phyloP scores from a whole-genome alignment of 30 jellyfish, hydroid and myxozoan genomes.

The Mastigias papua region DNA sequence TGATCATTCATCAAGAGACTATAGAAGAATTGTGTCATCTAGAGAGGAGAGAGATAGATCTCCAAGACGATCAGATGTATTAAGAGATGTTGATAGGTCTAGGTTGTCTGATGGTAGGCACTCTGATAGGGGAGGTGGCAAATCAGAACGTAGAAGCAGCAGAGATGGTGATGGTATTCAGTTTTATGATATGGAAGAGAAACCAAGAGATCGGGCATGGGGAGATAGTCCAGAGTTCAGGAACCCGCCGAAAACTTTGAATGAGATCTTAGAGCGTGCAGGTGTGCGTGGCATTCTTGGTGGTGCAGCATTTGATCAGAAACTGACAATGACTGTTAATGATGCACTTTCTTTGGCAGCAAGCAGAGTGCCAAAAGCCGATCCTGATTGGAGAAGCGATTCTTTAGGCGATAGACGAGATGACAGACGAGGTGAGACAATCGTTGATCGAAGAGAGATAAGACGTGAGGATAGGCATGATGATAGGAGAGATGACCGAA shows the following conservation, averaged over 20 bases:
- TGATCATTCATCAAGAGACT: conserved; percentile 41
- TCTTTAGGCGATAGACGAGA: conserved; percentile 50
- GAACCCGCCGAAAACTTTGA: conserved; percentile 91
- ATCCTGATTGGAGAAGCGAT: conserved; percentile 66
- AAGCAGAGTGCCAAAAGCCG: conserved; percentile 47
- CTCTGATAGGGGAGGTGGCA: conserved; percentile 40
- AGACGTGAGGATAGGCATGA: conserved; percentile 47
- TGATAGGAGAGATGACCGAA: conserved; percentile 35
- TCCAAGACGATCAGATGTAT: conserved; percentile 22
- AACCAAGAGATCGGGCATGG: conserved; percentile 60
- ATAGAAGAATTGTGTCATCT: conserved; percentile 55
- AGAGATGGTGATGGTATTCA: conserved; percentile 76
- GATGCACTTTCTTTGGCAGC: conserved; percentile 60
- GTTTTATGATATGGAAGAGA: conserved; percentile 68
- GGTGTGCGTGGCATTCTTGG: conserved; percentile 98
- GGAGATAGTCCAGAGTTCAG: conserved; percentile 54
- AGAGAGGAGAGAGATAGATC: conserved; percentile 64
- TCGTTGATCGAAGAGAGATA: conserved; percentile 21
- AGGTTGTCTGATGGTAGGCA: conserved; percentile 27
- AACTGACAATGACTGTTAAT: conserved; percentile 52
- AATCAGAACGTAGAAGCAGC: conserved; percentile 72
- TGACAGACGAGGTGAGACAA: conserved; percentile 36
- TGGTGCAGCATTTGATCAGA: conserved; percentile 60
- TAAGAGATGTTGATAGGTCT: conserved; percentile 29
- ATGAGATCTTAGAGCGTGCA: conserved; percentile 96